Evolutionary conservation across 37 sponge, comb jelly and placozoan genomes (phyloP), one percentile per base, ranked within the genome.

Genomic region (Petrosia ficiformis): DNA sequence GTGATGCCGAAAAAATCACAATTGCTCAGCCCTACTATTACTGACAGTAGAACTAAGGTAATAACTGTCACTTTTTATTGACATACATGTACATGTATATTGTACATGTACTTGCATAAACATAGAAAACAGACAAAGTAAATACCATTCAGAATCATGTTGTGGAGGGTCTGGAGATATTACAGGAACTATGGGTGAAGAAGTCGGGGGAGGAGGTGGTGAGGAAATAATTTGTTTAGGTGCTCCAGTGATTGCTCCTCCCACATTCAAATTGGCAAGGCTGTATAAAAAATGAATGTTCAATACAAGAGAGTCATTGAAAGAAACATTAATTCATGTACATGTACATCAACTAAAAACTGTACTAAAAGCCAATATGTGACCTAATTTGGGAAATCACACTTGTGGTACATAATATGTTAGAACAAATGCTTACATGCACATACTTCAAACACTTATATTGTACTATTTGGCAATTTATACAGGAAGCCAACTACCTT

Each of bases 211-310:
- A 10, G 71, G 22, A 30, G 71, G 48, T 5, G 14, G 3, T 31
- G 75, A 58, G 21, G 39, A 32, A 39, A 36, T 30, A 22, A 57
- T 52, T 10, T 16, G 54, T 39, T 35, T 2, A 30, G 37, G 79
- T 30, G 75, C 33, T 21, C 89, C 89, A 44, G 83, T 88, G 14
- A 88, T 29, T 52, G 84, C 79, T 14, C 89, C 89, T 31, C 89
- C 89, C 33, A 32, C 74, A 44, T 88, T 78, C 14, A 88, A 59
- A 30, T 82, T 65, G 52, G 78, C 83, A 30, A 88, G 60, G 39
- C 87, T 87, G 63, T 1, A 28, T 11, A 42, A 8, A 28, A 42
- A 1, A 38, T 59, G 30, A 56, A 32, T 31, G 28, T n/a, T n/a
- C n/a, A n/a, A n/a, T n/a, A 71, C 48, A 44, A 43, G 64, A 36